Evolutionary conservation across 1,140 invertebrate species (phyloP).

Genomic region (Tetragnatha versicolor): DNA sequence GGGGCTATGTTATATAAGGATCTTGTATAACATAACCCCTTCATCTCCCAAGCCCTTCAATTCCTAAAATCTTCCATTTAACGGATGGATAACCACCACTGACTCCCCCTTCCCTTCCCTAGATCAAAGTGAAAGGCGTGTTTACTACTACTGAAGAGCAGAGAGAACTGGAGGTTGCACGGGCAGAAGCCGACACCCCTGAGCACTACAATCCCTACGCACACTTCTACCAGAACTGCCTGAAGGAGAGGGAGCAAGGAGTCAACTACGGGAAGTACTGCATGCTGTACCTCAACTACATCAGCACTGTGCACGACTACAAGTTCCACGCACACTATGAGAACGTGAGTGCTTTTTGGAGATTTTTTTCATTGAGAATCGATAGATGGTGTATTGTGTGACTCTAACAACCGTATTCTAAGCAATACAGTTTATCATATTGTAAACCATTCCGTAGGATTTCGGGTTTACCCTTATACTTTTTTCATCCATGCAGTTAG

Average conservation of each 20-base stretch:
- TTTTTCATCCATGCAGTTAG: no score
- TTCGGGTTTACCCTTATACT: no score
- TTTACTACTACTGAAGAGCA: conserved; percentile 50
- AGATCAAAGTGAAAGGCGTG: conserved; percentile 39
- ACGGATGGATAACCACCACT: no score
- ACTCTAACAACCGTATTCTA: no score
- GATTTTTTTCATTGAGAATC: no score
- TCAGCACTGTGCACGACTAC: conserved; percentile 24
- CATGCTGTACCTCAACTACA: conserved; percentile 29
- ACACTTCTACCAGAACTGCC: conserved; percentile 44
- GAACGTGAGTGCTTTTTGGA: conserved; percentile 44
- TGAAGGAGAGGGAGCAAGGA: conserved; percentile 18
- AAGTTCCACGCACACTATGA: conserved; percentile 41
- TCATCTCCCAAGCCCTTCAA: no score
- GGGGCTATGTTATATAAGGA: no score
- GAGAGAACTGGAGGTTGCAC: neutral
- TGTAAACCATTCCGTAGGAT: no score
- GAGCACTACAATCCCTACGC: conserved; percentile 53
- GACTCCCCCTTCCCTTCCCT: neutral
- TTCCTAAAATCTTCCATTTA: neutral
- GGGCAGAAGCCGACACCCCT: conserved; percentile 33
- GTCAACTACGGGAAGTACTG: conserved; percentile 26
- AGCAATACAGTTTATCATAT: no score
- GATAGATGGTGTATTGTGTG: no score
- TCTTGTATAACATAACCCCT: no score